Percentiles rank a stretch among this genome's conserved stretches.
phyloP scores from a whole-genome alignment of 1,140 invertebrate species.

The Diprion similis region DNA sequence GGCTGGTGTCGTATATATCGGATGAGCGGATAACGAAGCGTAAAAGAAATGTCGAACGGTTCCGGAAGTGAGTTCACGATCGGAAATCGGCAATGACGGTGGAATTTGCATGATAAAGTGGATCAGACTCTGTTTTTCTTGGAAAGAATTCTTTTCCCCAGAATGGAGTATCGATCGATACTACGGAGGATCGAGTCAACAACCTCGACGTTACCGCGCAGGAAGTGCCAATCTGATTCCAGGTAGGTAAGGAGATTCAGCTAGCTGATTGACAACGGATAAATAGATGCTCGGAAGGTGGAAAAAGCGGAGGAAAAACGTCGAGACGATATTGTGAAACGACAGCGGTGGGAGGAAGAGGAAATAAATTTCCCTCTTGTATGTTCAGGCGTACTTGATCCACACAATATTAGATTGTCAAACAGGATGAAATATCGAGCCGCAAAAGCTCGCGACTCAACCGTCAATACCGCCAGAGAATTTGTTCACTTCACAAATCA shows the following conservation, averaged over 20 bases:
- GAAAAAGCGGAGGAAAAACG: too few species aligned
- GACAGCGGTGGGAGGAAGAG: too few species aligned
- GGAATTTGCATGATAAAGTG: neutral
- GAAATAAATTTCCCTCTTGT: too few species aligned
- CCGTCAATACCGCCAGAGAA: too few species aligned
- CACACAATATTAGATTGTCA: too few species aligned
- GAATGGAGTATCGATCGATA: neutral
- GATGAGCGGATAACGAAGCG: neutral
- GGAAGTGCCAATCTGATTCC: conserved; percentile 5
- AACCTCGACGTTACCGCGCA: neutral
- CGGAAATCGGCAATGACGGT: neutral
- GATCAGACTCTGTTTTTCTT: neutral
- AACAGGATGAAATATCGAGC: too few species aligned
- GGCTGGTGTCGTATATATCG: neutral
- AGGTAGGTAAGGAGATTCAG: neutral
- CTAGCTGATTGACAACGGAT: conserved; percentile 1
- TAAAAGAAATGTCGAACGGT: neutral
- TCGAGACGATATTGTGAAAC: too few species aligned
- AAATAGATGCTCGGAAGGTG: neutral
- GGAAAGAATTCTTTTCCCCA: neutral
- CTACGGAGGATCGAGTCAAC: neutral
- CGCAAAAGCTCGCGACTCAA: too few species aligned
- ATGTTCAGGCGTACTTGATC: too few species aligned
- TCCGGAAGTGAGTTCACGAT: neutral
- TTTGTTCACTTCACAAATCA: too few species aligned